Evolutionary conservation across 1,140 invertebrate species (phyloP), one percentile per base, ranked within the genome.

Genomic region (Wiebesia pumilae): DNA sequence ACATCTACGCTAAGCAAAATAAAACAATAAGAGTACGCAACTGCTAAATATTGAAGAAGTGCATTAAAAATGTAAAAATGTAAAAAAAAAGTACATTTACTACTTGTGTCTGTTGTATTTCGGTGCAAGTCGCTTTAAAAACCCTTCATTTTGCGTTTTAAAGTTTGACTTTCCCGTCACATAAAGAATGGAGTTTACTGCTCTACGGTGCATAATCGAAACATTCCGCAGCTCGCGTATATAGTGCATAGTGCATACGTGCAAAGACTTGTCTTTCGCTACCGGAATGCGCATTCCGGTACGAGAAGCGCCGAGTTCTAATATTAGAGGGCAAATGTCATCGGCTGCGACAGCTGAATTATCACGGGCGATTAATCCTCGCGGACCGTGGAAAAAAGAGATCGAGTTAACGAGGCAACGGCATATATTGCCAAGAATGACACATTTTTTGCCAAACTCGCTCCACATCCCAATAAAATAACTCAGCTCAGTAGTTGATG

Each of bases 261-360:
- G 27, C 65, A 16, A 33, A 35, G 43, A 27, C 33, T 30, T 65
- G 54, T 73, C 71, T 38, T 35, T 43, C 38, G 73, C 77, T 80
- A 30, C 27, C 73, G 79, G 79, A 81, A 82, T 83, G 80, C 33
- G 43, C 73, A 83, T 87, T 82, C 85, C 85, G 33, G 43, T 58
- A 78, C 65, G 58, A 51, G 81, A 86, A 54, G 51, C 69, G 47
- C 71, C 69, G 40, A 65, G 16, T 77, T 86, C 85, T 87, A 87
- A 83, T 87, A 83, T 87, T 87, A 83, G 85, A 77, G 71, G 35
- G 27, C 65, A 16, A 78, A 73, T 82, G 86, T 87, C 86, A 87
- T 83, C 86, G 62, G 77, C 71, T 78, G 81, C 62, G 81, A 87
- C 86, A 84, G 81, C 81, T 83, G 67, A 87, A 73, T 87, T 87